phyloP scores from a whole-genome alignment of 2,888 invertebrate genomes.

The Loripinus fragilis region DNA sequence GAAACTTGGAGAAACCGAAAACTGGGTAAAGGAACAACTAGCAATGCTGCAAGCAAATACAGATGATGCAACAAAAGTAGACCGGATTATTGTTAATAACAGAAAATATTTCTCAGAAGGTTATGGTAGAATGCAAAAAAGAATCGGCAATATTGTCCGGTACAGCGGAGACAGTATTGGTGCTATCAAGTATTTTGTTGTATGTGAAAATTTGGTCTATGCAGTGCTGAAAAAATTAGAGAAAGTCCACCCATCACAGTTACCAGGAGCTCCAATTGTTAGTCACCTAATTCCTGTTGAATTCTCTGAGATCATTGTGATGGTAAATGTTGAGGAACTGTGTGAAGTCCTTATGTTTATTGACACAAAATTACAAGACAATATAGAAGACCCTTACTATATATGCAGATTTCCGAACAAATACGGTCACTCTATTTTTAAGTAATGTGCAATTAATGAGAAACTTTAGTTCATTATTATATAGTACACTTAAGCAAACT shows the following conservation, averaged over 20 bases:
- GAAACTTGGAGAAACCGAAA: background rate
- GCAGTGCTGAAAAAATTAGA: too few relatives aligned
- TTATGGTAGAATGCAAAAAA: background rate
- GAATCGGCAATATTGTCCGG: background rate
- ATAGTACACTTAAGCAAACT: too few relatives aligned
- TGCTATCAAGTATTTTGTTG: background rate
- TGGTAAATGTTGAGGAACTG: constrained; percentile 14
- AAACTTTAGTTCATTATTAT: too few relatives aligned
- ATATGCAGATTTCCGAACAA: too few relatives aligned
- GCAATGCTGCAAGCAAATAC: background rate
- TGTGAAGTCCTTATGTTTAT: constrained; percentile 18
- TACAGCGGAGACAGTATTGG: background rate
- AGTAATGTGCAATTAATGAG: constrained; percentile 1
- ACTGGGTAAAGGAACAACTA: background rate
- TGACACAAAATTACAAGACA: constrained; percentile 12
- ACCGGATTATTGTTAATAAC: background rate
- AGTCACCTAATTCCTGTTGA: constrained; percentile 10
- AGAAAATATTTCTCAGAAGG: background rate
- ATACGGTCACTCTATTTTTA: background rate
- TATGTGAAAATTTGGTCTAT: too few relatives aligned
- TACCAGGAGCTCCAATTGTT: too few relatives aligned
- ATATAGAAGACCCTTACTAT: constrained; percentile 13
- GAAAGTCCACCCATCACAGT: too few relatives aligned
- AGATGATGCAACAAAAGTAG: background rate
- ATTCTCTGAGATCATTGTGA: constrained; percentile 5